phyloP scores from a whole-genome alignment of 2,888 invertebrate species.

The Plusia festucae region DNA sequence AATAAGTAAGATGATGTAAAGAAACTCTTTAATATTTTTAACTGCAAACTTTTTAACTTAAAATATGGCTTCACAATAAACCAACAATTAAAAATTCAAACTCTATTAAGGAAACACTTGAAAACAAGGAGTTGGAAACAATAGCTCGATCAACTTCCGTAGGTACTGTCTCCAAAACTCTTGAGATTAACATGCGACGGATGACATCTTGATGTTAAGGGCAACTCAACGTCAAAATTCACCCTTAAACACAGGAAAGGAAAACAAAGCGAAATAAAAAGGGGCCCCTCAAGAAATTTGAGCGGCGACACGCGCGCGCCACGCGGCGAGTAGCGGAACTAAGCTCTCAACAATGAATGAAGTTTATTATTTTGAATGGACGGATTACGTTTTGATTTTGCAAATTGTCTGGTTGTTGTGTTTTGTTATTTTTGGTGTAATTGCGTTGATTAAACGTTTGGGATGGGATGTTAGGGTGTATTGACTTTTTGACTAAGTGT shows the following conservation, averaged over 20 bases:
- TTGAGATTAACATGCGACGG: constrained; percentile 40
- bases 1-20: no score
- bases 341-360: constrained; percentile 59
- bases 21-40: no score
- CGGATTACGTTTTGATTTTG: constrained; percentile 52
- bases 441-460: constrained; percentile 39
- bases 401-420: constrained; percentile 42
- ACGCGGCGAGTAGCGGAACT: constrained; percentile 77
- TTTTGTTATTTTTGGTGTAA: constrained; percentile 42
- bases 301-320: constrained; percentile 78
- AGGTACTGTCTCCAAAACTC: constrained; percentile 38
- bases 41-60: no score
- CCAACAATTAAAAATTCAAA: neutral
- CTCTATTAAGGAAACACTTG: constrained; percentile 28
- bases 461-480: neutral
- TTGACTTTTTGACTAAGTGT: constrained; percentile 3
- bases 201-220: constrained; percentile 53
- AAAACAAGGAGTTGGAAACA: constrained; percentile 15
- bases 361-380: constrained; percentile 35
- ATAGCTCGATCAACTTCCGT: constrained; percentile 42
- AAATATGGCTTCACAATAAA: neutral
- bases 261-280: constrained; percentile 58
- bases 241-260: constrained; percentile 44
- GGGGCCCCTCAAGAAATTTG: constrained; percentile 56
- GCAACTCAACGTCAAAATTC: constrained; percentile 56